Percentiles rank a stretch among this genome's conserved stretches.
These are phyloP conservation scores for Rhinophrynus dorsalis DNA, from an alignment of 2,797 vertebrate species.

Conservation along the genomic window DNA sequence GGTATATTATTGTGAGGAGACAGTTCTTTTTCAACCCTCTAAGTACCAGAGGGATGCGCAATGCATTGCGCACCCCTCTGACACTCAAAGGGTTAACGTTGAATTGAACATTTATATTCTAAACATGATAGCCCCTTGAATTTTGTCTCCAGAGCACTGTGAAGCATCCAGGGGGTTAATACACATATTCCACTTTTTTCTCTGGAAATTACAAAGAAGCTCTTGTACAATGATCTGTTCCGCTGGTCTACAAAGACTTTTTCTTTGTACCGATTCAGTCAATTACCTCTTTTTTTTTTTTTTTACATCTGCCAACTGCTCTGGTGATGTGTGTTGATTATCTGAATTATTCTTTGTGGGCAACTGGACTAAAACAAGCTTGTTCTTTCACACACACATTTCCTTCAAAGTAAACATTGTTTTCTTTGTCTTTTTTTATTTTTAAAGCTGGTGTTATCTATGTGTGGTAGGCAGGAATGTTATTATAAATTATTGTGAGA, in stretches of 20 bases:
- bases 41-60: too few relatives aligned
- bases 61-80: too few relatives aligned
- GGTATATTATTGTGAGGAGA: too few relatives aligned
- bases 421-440: neutral
- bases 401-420: constrained; percentile 13
- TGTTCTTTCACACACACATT: constrained; percentile 27
- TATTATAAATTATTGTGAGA: constrained; percentile 28
- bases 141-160: too few relatives aligned
- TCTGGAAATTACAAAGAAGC: too few relatives aligned
- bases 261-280: constrained; percentile 30
- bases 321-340: constrained; percentile 17
- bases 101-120: too few relatives aligned
- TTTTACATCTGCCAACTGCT: constrained; percentile 38
- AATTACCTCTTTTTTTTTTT: constrained; percentile 40
- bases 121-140: too few relatives aligned
- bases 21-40: too few relatives aligned
- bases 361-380: constrained; percentile 28
- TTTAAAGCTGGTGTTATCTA: constrained; percentile 3
- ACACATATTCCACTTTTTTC: too few relatives aligned
- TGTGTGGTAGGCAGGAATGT: neutral
- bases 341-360: constrained; percentile 27
- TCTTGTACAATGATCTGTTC: constrained; percentile 13
- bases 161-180: too few relatives aligned
- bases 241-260: constrained; percentile 37
- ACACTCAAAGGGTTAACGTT: too few relatives aligned